Evolutionary conservation across 2,888 invertebrate genomes (phyloP), one percentile per base, ranked within the genome.

Genomic region (Cryptophagus acutangulus): DNA sequence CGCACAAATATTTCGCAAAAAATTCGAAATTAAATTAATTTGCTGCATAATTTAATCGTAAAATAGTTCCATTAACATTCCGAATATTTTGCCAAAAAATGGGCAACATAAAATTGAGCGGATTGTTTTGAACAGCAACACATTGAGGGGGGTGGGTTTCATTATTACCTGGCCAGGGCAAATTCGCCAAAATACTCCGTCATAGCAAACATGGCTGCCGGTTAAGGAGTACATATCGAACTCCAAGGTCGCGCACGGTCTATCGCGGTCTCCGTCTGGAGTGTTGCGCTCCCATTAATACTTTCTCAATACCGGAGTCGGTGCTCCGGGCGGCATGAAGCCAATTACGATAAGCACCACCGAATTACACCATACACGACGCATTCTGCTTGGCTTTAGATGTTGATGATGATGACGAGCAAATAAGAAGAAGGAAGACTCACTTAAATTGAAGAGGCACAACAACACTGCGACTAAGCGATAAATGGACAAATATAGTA

Each of bases 151-250:
- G n/a, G n/a, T n/a, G n/a, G n/a, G n/a, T n/a, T n/a, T n/a, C n/a
- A n/a, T n/a, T n/a, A 37, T 67, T 67, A 72, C 72, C 72, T 72
- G 61, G 71, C 65, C 49, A 72, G 54, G 60, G 72, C 72, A 61
- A 72, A 71, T 56, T 72, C 71, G 66, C 72, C 71, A 58, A 72
- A 72, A 62, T 72, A 72, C 59, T 72, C 72, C 56, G 71, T 72
- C 72, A 72, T 72, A 49, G 72, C 72, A 66, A 72, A 72, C 72
- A 72, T 72, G 64, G 58, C 65, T 58, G 55, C 54, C 45, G 50
- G 43, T 49, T 51, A 46, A 42, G 39, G 50, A 40, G 46, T 52
- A 51, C 51, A 53, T 51, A 48, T 45, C 43, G 45, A 43, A 37
- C 35, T 41, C 30, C 46, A 45, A 51, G 46, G 45, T 47, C 48